Conservation (phyloP, 1,140 invertebrate genomes). For the Lordiphosa stackelbergi region DNA sequence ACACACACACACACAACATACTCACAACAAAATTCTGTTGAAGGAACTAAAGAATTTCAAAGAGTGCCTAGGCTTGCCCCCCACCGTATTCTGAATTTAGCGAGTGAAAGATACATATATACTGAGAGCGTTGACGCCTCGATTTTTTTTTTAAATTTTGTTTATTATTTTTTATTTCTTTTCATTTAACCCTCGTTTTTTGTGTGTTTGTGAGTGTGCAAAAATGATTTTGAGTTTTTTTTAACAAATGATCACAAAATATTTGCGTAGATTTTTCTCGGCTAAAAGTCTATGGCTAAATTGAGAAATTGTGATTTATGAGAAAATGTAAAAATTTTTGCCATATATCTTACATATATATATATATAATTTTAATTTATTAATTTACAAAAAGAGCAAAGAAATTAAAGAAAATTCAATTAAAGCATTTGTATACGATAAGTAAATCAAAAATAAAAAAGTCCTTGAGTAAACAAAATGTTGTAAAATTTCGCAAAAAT, state of each 20-base stretch:
- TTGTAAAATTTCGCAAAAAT: conserved; percentile 43
- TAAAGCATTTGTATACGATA: conserved; percentile 56
- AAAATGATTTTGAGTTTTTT: conserved; percentile 50
- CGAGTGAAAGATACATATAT: conserved; percentile 38
- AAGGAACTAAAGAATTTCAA: conserved; percentile 65
- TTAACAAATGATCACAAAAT: conserved; percentile 7
- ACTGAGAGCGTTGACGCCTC: conserved; percentile 2
- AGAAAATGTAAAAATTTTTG: conserved; percentile 60
- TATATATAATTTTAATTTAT: conserved; percentile 46
- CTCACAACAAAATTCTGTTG: conserved; percentile 28
- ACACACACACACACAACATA: conserved; percentile 21
- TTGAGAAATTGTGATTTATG: conserved; percentile 56
- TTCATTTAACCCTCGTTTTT: conserved; percentile 28
- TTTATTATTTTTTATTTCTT: conserved; percentile 47
- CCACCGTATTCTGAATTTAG: conserved; percentile 65
- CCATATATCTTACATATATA: conserved; percentile 69
- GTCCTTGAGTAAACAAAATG: conserved; percentile 27
- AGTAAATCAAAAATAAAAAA: conserved; percentile 29
- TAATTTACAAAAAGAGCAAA: conserved; percentile 26
- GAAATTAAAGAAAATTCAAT: conserved; percentile 23
- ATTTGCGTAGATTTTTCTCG: conserved; percentile 76
- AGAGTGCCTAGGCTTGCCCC: conserved; percentile 70
- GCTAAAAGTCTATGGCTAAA: conserved; percentile 75
- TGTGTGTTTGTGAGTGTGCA: conserved; percentile 45
- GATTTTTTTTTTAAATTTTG: conserved; percentile 35